Conservation (phyloP, 2,888 invertebrate species). For the Ceraclea dissimilis region DNA sequence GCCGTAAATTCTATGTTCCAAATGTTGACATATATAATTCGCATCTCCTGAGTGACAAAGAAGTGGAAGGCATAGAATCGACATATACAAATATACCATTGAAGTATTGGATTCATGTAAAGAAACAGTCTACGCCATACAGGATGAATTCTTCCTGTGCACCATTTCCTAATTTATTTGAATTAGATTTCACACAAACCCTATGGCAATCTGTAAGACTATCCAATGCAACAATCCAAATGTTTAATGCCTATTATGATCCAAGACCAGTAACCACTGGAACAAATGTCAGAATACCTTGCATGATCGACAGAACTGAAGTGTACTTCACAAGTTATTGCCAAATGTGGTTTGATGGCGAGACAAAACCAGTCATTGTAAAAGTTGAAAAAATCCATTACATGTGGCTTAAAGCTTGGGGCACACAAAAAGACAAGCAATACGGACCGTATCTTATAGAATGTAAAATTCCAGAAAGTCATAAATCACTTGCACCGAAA, state of each 20-base stretch:
- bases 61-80: too few species aligned
- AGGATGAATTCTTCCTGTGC: neutral
- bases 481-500: neutral
- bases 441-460: neutral
- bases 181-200: neutral
- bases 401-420: neutral
- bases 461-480: neutral
- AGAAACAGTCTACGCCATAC: too few species aligned
- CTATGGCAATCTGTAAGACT: neutral
- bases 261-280: neutral
- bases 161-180: neutral
- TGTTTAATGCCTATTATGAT: neutral
- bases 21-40: too few species aligned
- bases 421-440: neutral
- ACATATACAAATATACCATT: too few species aligned
- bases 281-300: neutral
- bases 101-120: too few species aligned
- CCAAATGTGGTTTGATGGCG: neutral
- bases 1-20: too few species aligned
- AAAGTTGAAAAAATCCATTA: neutral
- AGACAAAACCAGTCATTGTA: neutral
- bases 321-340: neutral
- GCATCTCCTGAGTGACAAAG: too few species aligned
- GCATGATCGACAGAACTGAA: neutral
- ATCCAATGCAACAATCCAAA: neutral